Percentiles rank a stretch among this genome's conserved stretches.
phyloP scores from a whole-genome alignment of 2,888 invertebrate species.

The Clistopyga incitator region DNA sequence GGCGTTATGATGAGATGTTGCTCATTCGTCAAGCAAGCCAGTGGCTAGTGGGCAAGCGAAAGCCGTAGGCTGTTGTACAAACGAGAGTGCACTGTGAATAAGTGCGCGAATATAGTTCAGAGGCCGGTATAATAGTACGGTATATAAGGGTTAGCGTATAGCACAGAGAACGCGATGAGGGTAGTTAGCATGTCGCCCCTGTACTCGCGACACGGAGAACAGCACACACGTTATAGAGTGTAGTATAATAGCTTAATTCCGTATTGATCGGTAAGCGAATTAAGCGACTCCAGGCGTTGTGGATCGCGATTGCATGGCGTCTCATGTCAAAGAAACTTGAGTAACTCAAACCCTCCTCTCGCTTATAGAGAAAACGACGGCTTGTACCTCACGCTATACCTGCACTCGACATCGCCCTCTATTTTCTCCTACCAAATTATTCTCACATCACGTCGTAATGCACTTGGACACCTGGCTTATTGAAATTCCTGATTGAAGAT shows the following conservation, averaged over 20 bases:
- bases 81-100: slow-evolving; percentile 43
- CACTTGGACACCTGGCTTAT: neutral
- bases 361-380: slow-evolving; percentile 29
- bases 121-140: neutral
- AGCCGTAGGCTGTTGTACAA: slow-evolving; percentile 34
- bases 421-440: slow-evolving; percentile 56
- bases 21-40: slow-evolving; percentile 57
- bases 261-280: slow-evolving; percentile 75
- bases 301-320: slow-evolving; percentile 68
- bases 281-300: slow-evolving; percentile 67
- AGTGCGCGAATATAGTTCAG: slow-evolving; percentile 28
- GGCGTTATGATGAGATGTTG: slow-evolving; percentile 43
- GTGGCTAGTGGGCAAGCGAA: slow-evolving; percentile 31
- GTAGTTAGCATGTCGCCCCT: slow-evolving; percentile 66
- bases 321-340: slow-evolving; percentile 68
- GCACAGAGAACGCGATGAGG: slow-evolving; percentile 54
- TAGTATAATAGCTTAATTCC: slow-evolving; percentile 78
- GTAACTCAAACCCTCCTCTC: slow-evolving; percentile 27
- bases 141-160: neutral
- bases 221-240: slow-evolving; percentile 51
- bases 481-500: slow-evolving; percentile 18
- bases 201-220: slow-evolving; percentile 42
- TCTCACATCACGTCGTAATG: slow-evolving; percentile 55
- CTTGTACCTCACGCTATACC: slow-evolving; percentile 50
- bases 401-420: slow-evolving; percentile 32